Evolutionary conservation across 2,888 invertebrate species (phyloP).

Genomic region (Synergus gifuensis): DNA sequence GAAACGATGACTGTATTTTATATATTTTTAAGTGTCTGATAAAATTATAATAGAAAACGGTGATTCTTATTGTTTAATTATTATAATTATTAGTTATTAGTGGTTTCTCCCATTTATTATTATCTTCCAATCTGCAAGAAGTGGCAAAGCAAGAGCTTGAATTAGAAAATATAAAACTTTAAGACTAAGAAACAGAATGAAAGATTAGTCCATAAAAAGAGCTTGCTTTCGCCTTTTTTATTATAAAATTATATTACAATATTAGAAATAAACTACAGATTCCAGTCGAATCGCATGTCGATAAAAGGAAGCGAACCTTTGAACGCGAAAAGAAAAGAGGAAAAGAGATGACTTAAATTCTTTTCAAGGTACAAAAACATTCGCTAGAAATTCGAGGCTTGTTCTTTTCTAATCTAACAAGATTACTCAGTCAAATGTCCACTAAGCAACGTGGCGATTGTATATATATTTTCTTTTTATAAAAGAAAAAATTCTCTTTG

Average conservation of each 20-base stretch:
- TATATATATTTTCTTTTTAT: background rate
- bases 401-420: background rate
- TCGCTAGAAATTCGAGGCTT: background rate
- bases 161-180: too few relatives aligned
- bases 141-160: too few relatives aligned
- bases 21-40: too few relatives aligned
- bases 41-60: too few relatives aligned
- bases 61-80: too few relatives aligned
- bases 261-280: background rate
- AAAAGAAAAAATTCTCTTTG: background rate
- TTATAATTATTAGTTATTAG: too few relatives aligned
- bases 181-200: too few relatives aligned
- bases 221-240: background rate
- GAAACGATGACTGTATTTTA: too few relatives aligned
- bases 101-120: too few relatives aligned
- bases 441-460: background rate
- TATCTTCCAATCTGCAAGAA: too few relatives aligned
- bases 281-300: background rate
- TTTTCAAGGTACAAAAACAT: background rate
- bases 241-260: conserved; percentile 17
- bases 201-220: background rate
- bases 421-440: background rate
- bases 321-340: background rate
- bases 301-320: background rate
- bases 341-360: background rate